Evolutionary conservation across 2,888 invertebrate genomes (phyloP).

Genomic region (Idaea biselata): DNA sequence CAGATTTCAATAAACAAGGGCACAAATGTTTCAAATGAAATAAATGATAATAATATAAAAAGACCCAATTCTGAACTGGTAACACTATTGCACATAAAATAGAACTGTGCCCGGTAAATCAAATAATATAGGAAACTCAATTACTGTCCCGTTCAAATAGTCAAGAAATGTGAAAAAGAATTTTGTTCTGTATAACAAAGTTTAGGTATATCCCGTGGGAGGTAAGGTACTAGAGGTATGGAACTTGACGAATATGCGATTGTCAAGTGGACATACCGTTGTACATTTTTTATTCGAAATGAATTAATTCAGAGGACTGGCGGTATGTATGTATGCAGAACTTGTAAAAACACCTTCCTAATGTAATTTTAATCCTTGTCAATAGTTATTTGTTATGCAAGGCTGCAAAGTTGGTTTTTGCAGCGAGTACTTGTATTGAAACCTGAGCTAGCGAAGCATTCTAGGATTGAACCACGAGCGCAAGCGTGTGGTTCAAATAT

Average conservation of each 20-base stretch:
- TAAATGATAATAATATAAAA: conserved; percentile 26
- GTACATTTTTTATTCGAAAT: not conserved
- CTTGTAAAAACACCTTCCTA: too few relatives aligned
- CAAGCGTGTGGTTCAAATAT: too few relatives aligned
- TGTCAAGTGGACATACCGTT: not conserved
- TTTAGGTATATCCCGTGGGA: conserved; percentile 25
- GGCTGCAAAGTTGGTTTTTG: too few relatives aligned
- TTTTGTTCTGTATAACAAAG: conserved; percentile 46
- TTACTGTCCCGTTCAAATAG: conserved; percentile 64
- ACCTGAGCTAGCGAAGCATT: too few relatives aligned
- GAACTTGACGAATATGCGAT: conserved; percentile 1
- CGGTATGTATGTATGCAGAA: too few relatives aligned
- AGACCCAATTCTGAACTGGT: conserved; percentile 45
- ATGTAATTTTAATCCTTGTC: too few relatives aligned
- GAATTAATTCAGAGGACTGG: not conserved
- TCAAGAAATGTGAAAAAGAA: conserved; percentile 60
- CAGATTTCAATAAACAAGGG: conserved; percentile 1
- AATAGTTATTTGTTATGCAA: too few relatives aligned
- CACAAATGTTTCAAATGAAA: conserved; percentile 9
- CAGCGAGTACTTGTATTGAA: too few relatives aligned
- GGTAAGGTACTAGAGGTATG: not conserved
- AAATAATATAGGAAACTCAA: conserved; percentile 75
- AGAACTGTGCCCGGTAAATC: conserved; percentile 71
- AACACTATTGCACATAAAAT: conserved; percentile 62
- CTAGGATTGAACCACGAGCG: too few relatives aligned